Conservation (phyloP, 1,140 invertebrate species). For the Cydia strobilella region DNA sequence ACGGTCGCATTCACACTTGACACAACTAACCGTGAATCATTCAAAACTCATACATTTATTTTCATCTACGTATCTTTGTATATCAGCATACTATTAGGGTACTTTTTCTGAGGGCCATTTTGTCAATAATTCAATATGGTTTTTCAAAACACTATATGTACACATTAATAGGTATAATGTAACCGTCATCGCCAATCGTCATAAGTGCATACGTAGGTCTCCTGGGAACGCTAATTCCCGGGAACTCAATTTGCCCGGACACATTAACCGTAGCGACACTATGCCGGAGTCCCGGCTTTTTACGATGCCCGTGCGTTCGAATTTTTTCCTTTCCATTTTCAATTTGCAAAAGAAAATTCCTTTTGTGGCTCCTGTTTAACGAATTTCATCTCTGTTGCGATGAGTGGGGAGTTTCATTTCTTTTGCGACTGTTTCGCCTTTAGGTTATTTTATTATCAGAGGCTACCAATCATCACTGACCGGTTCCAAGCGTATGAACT, state of each 20-base stretch:
- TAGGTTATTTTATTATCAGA: conserved; percentile 47
- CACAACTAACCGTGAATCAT: no score
- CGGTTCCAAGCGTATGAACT: conserved; percentile 41
- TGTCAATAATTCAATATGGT: background rate
- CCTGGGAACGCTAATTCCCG: conserved; percentile 69
- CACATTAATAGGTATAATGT: conserved; percentile 19
- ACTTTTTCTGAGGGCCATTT: background rate
- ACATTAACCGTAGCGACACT: conserved; percentile 73
- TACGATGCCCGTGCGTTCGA: conserved; percentile 63
- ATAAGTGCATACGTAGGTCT: conserved; percentile 42
- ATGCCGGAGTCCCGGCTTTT: conserved; percentile 49
- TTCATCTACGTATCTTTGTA: no score
- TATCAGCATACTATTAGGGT: no score
- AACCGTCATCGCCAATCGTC: conserved; percentile 36
- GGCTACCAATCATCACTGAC: conserved; percentile 69
- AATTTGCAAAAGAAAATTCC: conserved; percentile 65
- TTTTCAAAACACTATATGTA: background rate
- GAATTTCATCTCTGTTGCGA: conserved; percentile 29
- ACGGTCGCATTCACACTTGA: no score
- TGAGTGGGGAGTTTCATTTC: conserved; percentile 47
- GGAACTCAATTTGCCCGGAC: conserved; percentile 76
- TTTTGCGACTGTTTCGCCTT: conserved; percentile 33
- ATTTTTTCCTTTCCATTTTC: conserved; percentile 58
- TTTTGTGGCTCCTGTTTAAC: conserved; percentile 40
- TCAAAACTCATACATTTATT: background rate